Base-by-base conservation (phyloP, 2,888 invertebrate species). In the Ferdinandea cuprea region DNA sequence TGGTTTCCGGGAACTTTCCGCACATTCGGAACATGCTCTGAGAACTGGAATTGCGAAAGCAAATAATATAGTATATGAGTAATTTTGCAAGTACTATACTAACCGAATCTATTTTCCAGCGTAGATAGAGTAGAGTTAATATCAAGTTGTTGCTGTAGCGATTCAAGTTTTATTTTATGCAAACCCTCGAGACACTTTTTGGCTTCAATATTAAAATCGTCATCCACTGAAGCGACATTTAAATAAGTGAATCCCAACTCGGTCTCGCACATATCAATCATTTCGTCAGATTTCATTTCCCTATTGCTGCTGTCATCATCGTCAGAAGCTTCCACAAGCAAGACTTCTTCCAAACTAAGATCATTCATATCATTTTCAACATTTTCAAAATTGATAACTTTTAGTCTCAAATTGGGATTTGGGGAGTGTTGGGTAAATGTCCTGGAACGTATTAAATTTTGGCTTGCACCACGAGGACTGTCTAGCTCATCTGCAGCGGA, bases 281-380 rank as follows among this genome's bases (percentile, higher is more conserved):
- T 77, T 2, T 77, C 73, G 8, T 69, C 44, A 0, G 74, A 85
- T 6, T 80, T 66, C 1, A 73, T 9, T 28, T 71, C 76, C 11
- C 77, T 71, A 9, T 85, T 81, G 17, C 48, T 74, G 30, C 44
- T 59, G 6, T 54, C 73, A 6, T 79, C 86, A 37, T 87, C 86
- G 0, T 85, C 85, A 7, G 85, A 85, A 0, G 76, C 87, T 37
- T 87, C 88, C 3, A 87, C 68, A n/a, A 95, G 90, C 0, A 95
- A 95, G 86, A 96, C 95, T 89, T 96, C 95, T 88, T 96, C 96
- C 85, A 96, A 91, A 87, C 95, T 96, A 19, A 93, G 91, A 86
- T 94, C 93, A 0, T 92, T 37, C 2, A 65, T 32, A 7, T 90
- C 92, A 85, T 92, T 92, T 86, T 92, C 93, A 86, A 92, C 92